Evolutionary conservation across 1,140 invertebrate species (phyloP), one percentile per base, ranked within the genome.

Genomic region (Diabrotica undecimpunctata): DNA sequence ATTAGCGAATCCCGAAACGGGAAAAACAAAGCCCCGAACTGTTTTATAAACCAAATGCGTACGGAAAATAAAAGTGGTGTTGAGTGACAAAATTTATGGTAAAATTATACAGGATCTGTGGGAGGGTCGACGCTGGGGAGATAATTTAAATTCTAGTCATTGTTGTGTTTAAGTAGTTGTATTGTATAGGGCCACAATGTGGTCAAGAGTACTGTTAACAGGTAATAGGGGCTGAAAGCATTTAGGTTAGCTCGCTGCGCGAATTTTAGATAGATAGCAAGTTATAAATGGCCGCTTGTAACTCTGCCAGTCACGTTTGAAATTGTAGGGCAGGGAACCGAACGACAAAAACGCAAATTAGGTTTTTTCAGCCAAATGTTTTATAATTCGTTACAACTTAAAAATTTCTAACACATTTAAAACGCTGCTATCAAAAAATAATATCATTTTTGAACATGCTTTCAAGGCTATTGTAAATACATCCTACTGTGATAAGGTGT

Each of bases 101-200:
- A n/a, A 46, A 46, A 46, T 46, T 46, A 46, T 46, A 46, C 41
- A n/a, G 41, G n/a, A 46, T 10, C 41, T 46, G 41, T 46, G 41
- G 41, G 41, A 46, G 41, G 41, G 41, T 46, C 6, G 41, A 46
- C 8, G n/a, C 41, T 8, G n/a, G 41, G n/a, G n/a, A 46, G 41
- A 46, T 46, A 46, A 46, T 46, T 46, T 46, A 46, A 46, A 46
- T 46, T 46, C 41, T 46, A 46, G 41, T 46, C 41, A 46, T 46
- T 46, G 41, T 46, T 46, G 41, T 46, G 41, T 46, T 46, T 46
- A 46, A 46, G 41, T 46, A 46, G 41, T 46, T 46, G 41, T 46
- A 46, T 46, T 46, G 41, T 46, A 46, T 46, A 46, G n/a, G n/a
- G 41, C 41, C 41, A 46, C 41, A 46, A 10, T 46, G 41, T 46